Conservation (phyloP, 2,113 vertebrate genomes). For the Oreotragus oreotragus region DNA sequence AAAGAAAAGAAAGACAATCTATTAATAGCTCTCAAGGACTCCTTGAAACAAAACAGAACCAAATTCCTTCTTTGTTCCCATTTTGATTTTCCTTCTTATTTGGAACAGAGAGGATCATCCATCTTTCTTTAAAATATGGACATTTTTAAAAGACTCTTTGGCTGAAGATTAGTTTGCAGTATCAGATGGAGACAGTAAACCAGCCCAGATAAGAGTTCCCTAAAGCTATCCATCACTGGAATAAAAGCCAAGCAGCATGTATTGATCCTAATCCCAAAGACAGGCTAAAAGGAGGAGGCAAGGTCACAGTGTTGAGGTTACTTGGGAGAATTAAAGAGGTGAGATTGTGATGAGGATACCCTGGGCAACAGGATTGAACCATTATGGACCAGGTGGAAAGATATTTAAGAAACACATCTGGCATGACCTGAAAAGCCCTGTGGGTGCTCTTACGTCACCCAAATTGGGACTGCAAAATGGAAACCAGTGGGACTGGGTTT, state of each 20-base stretch:
- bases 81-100: slow-evolving; percentile 44
- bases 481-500: background rate
- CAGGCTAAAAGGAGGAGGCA: slow-evolving; percentile 69
- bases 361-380: slow-evolving; percentile 15
- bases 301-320: slow-evolving; percentile 60
- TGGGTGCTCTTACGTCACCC: background rate
- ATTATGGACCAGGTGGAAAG: background rate
- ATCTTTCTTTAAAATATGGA: slow-evolving; percentile 63
- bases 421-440: background rate
- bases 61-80: slow-evolving; percentile 25
- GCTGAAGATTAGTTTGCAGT: slow-evolving; percentile 70
- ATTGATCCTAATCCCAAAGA: slow-evolving; percentile 76
- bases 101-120: slow-evolving; percentile 59
- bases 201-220: slow-evolving; percentile 73
- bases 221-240: slow-evolving; percentile 76
- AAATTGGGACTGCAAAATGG: background rate
- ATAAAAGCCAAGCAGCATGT: slow-evolving; percentile 76
- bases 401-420: background rate
- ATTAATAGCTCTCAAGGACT: slow-evolving; percentile 12
- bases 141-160: slow-evolving; percentile 6
- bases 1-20: slow-evolving; percentile 17
- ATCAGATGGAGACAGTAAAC: slow-evolving; percentile 68
- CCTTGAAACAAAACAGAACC: slow-evolving; percentile 30
- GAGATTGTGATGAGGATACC: slow-evolving; percentile 49
- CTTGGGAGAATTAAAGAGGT: slow-evolving; percentile 42